Percentiles rank a stretch among this genome's conserved stretches.
Evolutionary conservation across 1,140 invertebrate genomes (phyloP).

Genomic region (Triops longicaudatus): DNA sequence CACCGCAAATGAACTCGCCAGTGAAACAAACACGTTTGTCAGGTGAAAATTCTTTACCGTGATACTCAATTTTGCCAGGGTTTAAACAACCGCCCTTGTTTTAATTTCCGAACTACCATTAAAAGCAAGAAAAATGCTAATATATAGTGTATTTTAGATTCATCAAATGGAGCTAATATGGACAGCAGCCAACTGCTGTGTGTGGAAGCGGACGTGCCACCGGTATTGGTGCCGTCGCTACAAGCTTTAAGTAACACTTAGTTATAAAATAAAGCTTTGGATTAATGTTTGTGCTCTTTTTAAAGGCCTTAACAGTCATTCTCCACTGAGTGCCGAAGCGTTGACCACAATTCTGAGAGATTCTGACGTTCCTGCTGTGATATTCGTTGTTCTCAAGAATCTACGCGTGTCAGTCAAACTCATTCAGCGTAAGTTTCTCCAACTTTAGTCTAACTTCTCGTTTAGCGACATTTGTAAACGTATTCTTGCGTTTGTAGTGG

Average conservation of each 20-base stretch:
- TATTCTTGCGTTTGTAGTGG: constrained; percentile 53
- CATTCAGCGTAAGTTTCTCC: constrained; percentile 55
- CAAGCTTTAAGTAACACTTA: neutral
- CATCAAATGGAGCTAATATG: neutral
- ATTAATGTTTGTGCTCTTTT: neutral
- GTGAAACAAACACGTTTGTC: neutral
- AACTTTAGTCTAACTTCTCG: too few species aligned
- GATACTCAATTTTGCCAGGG: neutral
- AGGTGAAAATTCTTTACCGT: neutral
- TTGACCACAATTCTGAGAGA: constrained; percentile 37
- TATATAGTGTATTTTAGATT: neutral
- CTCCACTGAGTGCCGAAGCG: constrained; percentile 35
- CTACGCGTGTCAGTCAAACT: constrained; percentile 68
- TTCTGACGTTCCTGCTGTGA: constrained; percentile 48
- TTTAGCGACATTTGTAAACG: too few species aligned
- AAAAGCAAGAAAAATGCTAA: too few species aligned
- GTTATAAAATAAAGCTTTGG: neutral
- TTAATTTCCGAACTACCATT: too few species aligned
- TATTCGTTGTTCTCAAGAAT: constrained; percentile 71
- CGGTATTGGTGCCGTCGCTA: neutral
- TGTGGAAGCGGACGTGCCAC: neutral
- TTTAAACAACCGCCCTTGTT: too few species aligned
- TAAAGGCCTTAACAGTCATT: constrained; percentile 29
- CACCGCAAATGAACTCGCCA: constrained; percentile 20
- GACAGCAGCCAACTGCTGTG: neutral